A percentile compares a stretch with the other conserved stretches of the same genome.
Evolutionary conservation across 2,888 invertebrate genomes (phyloP).

Genomic region (Helicoverpa assulta): DNA sequence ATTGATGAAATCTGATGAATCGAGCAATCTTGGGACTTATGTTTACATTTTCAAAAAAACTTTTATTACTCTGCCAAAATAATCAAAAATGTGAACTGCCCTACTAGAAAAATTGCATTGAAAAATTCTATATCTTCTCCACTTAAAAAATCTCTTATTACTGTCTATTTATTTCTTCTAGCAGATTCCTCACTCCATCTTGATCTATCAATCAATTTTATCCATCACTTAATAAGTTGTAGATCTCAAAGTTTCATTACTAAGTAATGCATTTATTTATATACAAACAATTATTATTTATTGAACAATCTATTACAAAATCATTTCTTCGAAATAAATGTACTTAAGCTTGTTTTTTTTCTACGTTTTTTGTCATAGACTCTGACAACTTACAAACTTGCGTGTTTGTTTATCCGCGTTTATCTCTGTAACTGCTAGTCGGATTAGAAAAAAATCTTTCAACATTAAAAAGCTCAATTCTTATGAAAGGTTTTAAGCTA

Average conservation of each 20-base stretch:
- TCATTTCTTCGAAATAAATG: too few species aligned
- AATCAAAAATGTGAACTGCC: slow-evolving; percentile 15
- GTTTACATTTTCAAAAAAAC: not conserved
- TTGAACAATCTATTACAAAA: slow-evolving; percentile 23
- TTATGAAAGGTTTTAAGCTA: too few species aligned
- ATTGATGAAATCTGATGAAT: slow-evolving; percentile 26
- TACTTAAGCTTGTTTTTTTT: too few species aligned
- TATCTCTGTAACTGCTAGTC: too few species aligned
- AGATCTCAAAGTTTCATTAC: slow-evolving; percentile 55
- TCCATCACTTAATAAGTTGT: slow-evolving; percentile 39
- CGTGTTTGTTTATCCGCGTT: too few species aligned
- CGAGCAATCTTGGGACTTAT: slow-evolving; percentile 49
- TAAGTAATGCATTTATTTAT: slow-evolving; percentile 38
- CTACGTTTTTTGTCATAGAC: too few species aligned
- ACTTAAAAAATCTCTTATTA: slow-evolving; percentile 10
- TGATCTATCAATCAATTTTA: slow-evolving; percentile 33
- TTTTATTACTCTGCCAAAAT: not conserved
- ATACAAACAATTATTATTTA: slow-evolving; percentile 17
- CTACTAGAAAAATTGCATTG: slow-evolving; percentile 43
- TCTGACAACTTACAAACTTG: too few species aligned
- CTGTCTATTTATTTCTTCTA: slow-evolving; percentile 29
- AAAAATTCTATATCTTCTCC: slow-evolving; percentile 10
- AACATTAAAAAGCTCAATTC: too few species aligned
- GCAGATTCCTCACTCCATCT: slow-evolving; percentile 47
- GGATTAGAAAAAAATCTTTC: too few species aligned